Base-by-base conservation (phyloP, 2,113 vertebrate species). In the Labeo rohita region DNA sequence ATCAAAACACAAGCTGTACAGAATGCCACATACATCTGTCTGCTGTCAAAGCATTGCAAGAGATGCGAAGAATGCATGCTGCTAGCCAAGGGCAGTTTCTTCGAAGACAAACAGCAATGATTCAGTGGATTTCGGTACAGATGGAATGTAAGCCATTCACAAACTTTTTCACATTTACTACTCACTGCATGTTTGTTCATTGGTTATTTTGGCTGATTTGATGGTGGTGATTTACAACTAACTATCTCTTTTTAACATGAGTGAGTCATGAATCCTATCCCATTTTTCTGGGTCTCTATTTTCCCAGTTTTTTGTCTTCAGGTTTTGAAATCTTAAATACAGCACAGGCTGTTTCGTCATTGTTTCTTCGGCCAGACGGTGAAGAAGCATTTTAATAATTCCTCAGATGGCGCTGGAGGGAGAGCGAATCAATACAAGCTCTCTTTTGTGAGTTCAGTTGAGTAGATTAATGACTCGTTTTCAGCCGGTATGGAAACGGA, bases 341-440 rank as follows among this genome's bases (percentile, higher is more conserved):
- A 68, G n/a, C 61, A 47, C 23, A 21, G 21, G 34, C 36, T 13
- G 56, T 12, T 63, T 43, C 43, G 21, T 80, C 36, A 23, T 23
- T 6, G 47, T 50, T 68, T 34, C 63, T 65, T 50, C 63, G 0
- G 8, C 63, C 45, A 70, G 80, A 70, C 15, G 23, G 15, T n/a
- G 23, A 68, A 68, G 28, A 68, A 82, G 59, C 61, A 49, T 81
- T 81, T 68, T 8, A 68, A 68, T 82, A 82, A 82, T 70, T 52
- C 1, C 61, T 18, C n/a, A 18, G 16, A 50, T 34, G 23, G n/a
- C 1, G 15, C 80, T 50, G 45, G 61, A 68, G 80, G n/a, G 23
- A 28, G 39, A 36, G 3, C n/a, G 18, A 45, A 45, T 80, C 59
- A 13, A 65, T 47, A 47, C 5, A 0, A 13, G 47, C 28, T 68